Conservation (phyloP, 2,797 vertebrate species). For the Cynopterus sphinx region DNA sequence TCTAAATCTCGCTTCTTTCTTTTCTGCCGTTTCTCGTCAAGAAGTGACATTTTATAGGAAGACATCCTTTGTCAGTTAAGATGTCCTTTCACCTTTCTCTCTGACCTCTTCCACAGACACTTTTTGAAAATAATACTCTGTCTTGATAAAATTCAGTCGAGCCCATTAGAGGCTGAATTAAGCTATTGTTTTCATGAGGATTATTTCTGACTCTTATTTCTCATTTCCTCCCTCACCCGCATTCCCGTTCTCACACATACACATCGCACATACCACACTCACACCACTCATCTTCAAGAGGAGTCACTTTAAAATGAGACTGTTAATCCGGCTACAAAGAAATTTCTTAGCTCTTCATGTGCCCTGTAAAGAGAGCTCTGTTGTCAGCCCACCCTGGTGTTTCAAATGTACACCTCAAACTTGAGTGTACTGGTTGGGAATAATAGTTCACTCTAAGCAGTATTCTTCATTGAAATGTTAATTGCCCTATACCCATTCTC, state of each 20-base stretch:
- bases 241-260: neutral
- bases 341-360: neutral
- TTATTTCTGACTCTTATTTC: neutral
- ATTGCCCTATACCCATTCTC: constrained; percentile 9
- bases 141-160: neutral
- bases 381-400: neutral
- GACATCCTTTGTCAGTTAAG: neutral
- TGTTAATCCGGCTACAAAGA: neutral
- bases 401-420: neutral
- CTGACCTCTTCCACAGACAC: neutral
- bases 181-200: neutral
- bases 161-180: neutral
- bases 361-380: neutral
- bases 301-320: neutral
- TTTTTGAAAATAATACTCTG: neutral
- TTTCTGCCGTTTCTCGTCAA: neutral
- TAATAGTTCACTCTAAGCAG: neutral
- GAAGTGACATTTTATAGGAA: neutral
- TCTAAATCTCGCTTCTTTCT: neutral
- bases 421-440: neutral
- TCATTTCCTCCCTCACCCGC: neutral
- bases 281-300: neutral
- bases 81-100: neutral
- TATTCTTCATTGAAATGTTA: constrained; percentile 54
- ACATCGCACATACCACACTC: neutral